Evolutionary conservation across 2,888 invertebrate genomes (phyloP).

Genomic region (Erpobdella octoculata): DNA sequence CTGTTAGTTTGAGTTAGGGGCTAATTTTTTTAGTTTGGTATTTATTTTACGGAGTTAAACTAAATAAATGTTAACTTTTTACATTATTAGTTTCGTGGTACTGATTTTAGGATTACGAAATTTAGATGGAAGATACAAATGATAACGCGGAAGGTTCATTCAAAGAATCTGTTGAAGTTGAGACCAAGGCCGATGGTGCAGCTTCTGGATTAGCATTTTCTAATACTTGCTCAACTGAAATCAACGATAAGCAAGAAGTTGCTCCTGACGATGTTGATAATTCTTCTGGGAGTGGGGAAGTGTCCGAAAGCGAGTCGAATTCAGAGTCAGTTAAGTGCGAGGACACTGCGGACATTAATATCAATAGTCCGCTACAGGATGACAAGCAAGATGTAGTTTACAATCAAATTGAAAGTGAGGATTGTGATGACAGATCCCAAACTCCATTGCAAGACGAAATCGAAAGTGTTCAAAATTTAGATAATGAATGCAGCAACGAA

Average conservation of each 20-base stretch:
- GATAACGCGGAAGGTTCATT: too few species aligned
- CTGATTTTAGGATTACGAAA: too few species aligned
- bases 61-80: too few species aligned
- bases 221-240: not conserved
- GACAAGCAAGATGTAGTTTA: too few species aligned
- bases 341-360: constrained; percentile 29
- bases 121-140: too few species aligned
- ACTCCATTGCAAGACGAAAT: constrained; percentile 30
- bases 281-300: constrained; percentile 20
- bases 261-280: not conserved
- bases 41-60: too few species aligned
- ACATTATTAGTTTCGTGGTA: too few species aligned
- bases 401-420: not conserved
- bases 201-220: not conserved
- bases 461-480: not conserved
- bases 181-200: not conserved
- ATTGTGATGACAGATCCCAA: constrained; percentile 29
- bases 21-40: too few species aligned
- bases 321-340: not conserved
- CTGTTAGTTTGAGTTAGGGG: too few species aligned
- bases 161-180: not conserved
- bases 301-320: constrained; percentile 8
- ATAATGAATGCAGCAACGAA: not conserved
- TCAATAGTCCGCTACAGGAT: too few species aligned
- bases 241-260: not conserved